These are phyloP conservation scores for Hafferia zeledoni DNA, from an alignment of 2,797 vertebrate species.

Conservation along the genomic window DNA sequence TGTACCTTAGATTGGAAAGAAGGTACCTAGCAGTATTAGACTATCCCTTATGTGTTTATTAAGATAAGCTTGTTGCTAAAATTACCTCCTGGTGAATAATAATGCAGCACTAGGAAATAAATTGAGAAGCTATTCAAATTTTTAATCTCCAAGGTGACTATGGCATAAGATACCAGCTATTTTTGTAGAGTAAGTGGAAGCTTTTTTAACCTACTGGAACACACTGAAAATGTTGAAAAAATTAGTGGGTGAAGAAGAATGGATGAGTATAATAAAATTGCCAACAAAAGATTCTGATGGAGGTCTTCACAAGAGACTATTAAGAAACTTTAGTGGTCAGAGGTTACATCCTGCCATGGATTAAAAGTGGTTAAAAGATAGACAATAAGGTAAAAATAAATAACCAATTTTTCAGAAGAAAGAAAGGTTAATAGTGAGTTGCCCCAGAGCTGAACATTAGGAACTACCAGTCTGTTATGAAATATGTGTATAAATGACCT, in stretches of 20 bases:
- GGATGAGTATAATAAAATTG: background rate
- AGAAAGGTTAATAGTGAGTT: constrained; percentile 6
- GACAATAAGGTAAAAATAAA: constrained; percentile 35
- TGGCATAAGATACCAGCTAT: background rate
- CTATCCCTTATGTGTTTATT: constrained; percentile 7
- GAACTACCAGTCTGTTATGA: background rate
- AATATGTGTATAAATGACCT: background rate
- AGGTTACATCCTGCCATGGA: background rate
- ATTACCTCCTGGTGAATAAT: constrained; percentile 13
- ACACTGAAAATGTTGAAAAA: background rate
- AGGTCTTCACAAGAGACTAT: constrained; percentile 6
- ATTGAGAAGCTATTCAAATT: constrained; percentile 8
- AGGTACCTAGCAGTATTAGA: background rate
- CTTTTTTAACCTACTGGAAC: background rate
- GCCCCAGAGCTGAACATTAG: background rate
- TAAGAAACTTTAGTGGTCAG: background rate
- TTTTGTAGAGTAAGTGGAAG: background rate
- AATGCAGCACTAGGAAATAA: background rate
- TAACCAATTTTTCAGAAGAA: constrained; percentile 22
- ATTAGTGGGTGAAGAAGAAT: background rate
- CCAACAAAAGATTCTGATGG: background rate
- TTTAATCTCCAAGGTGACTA: constrained; percentile 27
- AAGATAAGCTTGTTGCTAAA: constrained; percentile 40
- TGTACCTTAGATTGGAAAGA: background rate
- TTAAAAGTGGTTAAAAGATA: constrained; percentile 17